A percentile compares a stretch with the other conserved stretches of the same genome.
These are phyloP conservation scores for Lottia scabra DNA, from an alignment of 2,888 invertebrate species.

Conservation along the genomic window DNA sequence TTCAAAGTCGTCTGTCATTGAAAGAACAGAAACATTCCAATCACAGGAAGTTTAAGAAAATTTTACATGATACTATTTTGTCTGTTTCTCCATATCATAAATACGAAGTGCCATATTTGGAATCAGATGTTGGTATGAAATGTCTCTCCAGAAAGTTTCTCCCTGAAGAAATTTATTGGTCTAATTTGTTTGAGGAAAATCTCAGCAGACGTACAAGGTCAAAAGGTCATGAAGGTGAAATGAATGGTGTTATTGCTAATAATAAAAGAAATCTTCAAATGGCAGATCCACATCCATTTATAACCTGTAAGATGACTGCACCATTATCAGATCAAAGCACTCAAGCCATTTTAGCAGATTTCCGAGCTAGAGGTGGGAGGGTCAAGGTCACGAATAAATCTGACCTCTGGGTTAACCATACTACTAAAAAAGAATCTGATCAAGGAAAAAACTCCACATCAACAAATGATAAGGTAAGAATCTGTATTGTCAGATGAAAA, in stretches of 20 bases:
- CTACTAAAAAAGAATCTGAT: too few relatives aligned
- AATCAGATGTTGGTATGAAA: constrained; percentile 84
- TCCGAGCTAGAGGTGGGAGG: constrained; percentile 86
- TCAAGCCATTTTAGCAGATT: constrained; percentile 82
- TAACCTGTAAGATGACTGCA: constrained; percentile 77
- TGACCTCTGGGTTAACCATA: too few relatives aligned
- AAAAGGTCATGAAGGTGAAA: constrained; percentile 18
- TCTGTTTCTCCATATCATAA: constrained; percentile 89
- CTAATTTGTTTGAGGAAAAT: constrained; percentile 65
- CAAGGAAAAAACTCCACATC: too few relatives aligned
- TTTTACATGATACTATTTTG: constrained; percentile 79
- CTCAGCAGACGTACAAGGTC: constrained; percentile 23
- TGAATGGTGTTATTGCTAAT: constrained; percentile 7
- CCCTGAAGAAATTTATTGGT: constrained; percentile 80
- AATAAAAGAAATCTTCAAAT: constrained; percentile 45
- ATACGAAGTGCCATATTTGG: constrained; percentile 87
- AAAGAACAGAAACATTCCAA: constrained; percentile 37
- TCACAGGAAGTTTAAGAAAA: constrained; percentile 78
- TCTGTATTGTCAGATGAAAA: too few relatives aligned
- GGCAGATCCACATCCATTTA: constrained; percentile 76
- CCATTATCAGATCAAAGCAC: constrained; percentile 74
- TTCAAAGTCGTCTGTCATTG: constrained; percentile 40
- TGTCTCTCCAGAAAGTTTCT: constrained; percentile 81
- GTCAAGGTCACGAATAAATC: constrained; percentile 39
- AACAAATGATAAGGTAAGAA: too few relatives aligned